Base-by-base conservation (phyloP, 2,888 invertebrate species). In the Calliopum simillimum region DNA sequence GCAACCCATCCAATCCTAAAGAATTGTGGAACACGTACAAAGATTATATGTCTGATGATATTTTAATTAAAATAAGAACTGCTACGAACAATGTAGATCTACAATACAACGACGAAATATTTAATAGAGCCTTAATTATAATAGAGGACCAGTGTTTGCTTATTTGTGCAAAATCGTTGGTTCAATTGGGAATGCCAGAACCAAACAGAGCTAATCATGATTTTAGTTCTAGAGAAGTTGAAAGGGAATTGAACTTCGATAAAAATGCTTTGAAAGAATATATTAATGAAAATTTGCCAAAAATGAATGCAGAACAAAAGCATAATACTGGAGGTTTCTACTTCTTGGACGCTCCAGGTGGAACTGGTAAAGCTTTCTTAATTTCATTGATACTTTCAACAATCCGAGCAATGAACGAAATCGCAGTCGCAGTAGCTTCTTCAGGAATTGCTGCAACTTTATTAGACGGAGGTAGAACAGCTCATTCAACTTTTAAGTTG, bases 1-100 rank as follows among this genome's bases (percentile, higher is more conserved):
- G 72, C 58, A 64, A 58, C 56, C 71, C 74, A 62, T 73, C 73
- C n/a, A 74, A 70, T 53, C 71, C 74, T 61, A 65, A 49, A 53
- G 70, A 73, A 69, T 65, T 76, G 63, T 76, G 72, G 71, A 62
- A 55, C 61, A 76, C 74, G 66, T 75, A 67, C 67, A 73, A 68
- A 62, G 71, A 75, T 66, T 47, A 65, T 33, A 74, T 77, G 74
- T 49, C 55, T 23, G 73, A 77, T 44, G 75, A 74, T 56, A 73
- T 76, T 71, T 68, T 76, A 69, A 70, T 67, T 67, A 66, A 43
- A 5, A 19, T 66, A 43, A 65, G 59, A 19, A 3, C 3, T 12
- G 4, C 11, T 19, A 63, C 21, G 33, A 33, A 4, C 13, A 66
- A 71, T 69, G 51, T 66, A 3, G 19, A 14, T 21, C 16, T 69